Evolutionary conservation across 2,113 vertebrate species (phyloP).

Genomic region (Oryctolagus cuniculus): DNA sequence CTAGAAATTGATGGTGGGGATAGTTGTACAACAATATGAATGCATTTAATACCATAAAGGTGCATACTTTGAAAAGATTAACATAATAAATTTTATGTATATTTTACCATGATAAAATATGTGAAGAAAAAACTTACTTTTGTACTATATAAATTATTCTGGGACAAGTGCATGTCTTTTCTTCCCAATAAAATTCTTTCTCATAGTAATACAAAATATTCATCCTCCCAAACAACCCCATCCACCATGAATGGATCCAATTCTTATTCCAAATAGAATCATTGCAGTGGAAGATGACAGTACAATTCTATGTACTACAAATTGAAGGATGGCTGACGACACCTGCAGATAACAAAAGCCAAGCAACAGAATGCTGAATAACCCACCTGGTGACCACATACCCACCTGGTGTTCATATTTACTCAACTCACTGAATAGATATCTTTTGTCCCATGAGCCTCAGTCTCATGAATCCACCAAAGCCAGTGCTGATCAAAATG

Average conservation of each 20-base stretch:
- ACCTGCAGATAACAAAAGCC: slow-evolving; percentile 32
- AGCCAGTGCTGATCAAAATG: not conserved
- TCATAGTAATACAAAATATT: not conserved
- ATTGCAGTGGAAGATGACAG: not conserved
- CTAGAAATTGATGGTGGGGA: not conserved
- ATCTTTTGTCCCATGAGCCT: slow-evolving; percentile 1
- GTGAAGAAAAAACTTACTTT: not conserved
- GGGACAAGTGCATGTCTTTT: not conserved
- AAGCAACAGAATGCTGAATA: slow-evolving; percentile 23
- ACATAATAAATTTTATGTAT: not conserved
- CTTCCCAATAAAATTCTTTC: not conserved
- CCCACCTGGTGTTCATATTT: slow-evolving; percentile 51
- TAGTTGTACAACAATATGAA: not conserved
- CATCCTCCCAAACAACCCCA: not conserved
- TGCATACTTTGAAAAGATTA: not conserved
- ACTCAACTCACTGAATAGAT: slow-evolving; percentile 38
- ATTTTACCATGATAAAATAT: not conserved
- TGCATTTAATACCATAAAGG: not conserved
- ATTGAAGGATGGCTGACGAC: not conserved
- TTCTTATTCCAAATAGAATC: not conserved
- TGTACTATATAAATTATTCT: not conserved
- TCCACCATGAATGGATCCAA: not conserved
- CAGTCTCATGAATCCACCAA: not conserved
- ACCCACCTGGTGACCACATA: slow-evolving; percentile 2
- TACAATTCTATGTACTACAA: not conserved